These are phyloP conservation scores for Colletes collaris DNA, from an alignment of 2,888 invertebrate species.

Conservation along the genomic window DNA sequence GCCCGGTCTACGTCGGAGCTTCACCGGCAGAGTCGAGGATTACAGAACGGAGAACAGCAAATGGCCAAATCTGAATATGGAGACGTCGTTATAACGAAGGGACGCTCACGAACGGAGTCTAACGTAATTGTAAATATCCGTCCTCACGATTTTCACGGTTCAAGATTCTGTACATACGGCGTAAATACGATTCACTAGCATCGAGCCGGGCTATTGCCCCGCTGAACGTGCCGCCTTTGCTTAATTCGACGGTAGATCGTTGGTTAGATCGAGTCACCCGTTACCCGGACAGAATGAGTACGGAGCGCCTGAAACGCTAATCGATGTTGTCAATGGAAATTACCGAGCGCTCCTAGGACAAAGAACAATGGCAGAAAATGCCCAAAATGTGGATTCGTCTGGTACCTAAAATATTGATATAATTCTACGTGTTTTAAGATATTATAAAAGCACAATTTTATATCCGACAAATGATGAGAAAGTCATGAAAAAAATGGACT, in stretches of 20 bases:
- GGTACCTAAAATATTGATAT: too few species aligned
- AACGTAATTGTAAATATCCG: constrained; percentile 16
- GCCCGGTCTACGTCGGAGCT: constrained; percentile 64
- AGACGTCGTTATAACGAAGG: constrained; percentile 82
- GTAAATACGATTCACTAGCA: constrained; percentile 24
- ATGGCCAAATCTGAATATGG: constrained; percentile 81
- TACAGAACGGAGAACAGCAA: constrained; percentile 68
- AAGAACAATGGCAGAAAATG: too few species aligned
- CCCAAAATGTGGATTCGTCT: too few species aligned
- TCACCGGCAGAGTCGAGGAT: constrained; percentile 71
- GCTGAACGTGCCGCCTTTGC: constrained; percentile 21
- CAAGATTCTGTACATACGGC: constrained; percentile 46
- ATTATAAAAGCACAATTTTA: too few species aligned
- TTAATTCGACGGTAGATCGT: constrained; percentile 34
- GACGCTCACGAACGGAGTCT: constrained; percentile 13
- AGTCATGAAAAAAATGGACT: too few species aligned
- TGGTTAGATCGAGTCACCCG: constrained; percentile 14
- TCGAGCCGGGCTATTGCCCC: constrained; percentile 43
- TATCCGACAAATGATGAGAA: too few species aligned
- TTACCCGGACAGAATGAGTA: neutral
- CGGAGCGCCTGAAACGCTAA: constrained; percentile 3
- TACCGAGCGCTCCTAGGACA: neutral
- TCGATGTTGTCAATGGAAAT: constrained; percentile 31
- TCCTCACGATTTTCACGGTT: constrained; percentile 54
- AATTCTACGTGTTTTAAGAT: too few species aligned